Percentiles rank a stretch among this genome's conserved stretches.
These are phyloP conservation scores for Oncorhynchus gorbuscha DNA, from an alignment of 2,113 vertebrate species.

Conservation along the genomic window DNA sequence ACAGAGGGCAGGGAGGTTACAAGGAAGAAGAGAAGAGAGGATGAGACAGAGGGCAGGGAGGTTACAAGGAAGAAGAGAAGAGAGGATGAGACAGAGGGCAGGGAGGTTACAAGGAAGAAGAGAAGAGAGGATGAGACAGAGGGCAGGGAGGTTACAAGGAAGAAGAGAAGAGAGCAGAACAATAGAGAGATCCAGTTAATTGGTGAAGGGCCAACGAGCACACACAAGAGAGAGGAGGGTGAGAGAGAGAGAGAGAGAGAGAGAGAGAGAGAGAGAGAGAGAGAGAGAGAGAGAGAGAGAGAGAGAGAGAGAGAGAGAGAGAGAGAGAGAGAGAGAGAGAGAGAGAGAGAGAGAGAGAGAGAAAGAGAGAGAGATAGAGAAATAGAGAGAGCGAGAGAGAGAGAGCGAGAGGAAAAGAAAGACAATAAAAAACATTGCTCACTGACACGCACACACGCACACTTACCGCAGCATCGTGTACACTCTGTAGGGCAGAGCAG, in stretches of 20 bases:
- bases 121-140: neutral
- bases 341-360: slow-evolving; percentile 14
- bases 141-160: neutral
- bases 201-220: slow-evolving; percentile 17
- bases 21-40: too few relatives aligned
- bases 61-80: too few relatives aligned
- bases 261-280: slow-evolving; percentile 19
- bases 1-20: too few relatives aligned
- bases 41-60: too few relatives aligned
- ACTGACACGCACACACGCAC: slow-evolving; percentile 43
- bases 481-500: slow-evolving; percentile 72
- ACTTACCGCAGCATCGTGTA: slow-evolving; percentile 71
- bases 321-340: slow-evolving; percentile 13
- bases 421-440: neutral
- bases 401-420: slow-evolving; percentile 14
- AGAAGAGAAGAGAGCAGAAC: slow-evolving; percentile 9
- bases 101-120: neutral
- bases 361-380: slow-evolving; percentile 14
- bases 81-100: neutral
- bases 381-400: slow-evolving; percentile 20
- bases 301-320: slow-evolving; percentile 10
- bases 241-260: slow-evolving; percentile 9
- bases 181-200: slow-evolving; percentile 42
- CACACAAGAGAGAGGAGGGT: slow-evolving; percentile 19
- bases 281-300: slow-evolving; percentile 15